phyloP scores from a whole-genome alignment of 1,140 invertebrate species.

The Camponotus pennsylvanicus region DNA sequence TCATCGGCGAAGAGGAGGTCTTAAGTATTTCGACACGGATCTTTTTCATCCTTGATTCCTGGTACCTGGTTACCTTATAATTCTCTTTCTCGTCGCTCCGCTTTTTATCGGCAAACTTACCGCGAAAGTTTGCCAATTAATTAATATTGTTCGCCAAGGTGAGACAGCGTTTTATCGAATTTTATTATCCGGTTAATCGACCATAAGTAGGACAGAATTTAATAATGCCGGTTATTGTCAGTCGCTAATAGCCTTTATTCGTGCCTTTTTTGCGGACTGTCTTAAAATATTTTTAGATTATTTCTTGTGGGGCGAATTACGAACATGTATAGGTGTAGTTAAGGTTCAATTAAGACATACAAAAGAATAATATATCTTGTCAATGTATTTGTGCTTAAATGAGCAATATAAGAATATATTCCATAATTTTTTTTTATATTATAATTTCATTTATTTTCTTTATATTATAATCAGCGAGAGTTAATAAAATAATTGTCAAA shows the following conservation, averaged over 20 bases:
- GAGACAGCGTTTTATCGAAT: conserved; percentile 49
- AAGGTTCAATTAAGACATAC: background rate
- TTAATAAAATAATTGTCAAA: conserved; percentile 8
- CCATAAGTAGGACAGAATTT: conserved; percentile 53
- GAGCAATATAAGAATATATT: too few relatives aligned
- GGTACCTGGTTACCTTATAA: conserved; percentile 6
- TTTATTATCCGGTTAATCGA: conserved; percentile 44
- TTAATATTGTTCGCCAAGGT: conserved; percentile 42
- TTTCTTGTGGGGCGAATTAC: background rate
- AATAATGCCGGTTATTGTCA: conserved; percentile 47
- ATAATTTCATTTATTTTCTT: background rate
- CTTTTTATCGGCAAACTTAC: conserved; percentile 55
- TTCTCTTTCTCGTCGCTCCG: conserved; percentile 31
- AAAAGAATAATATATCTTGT: background rate
- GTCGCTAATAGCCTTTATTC: conserved; percentile 48
- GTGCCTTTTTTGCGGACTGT: conserved; percentile 19
- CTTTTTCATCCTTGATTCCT: conserved; percentile 17
- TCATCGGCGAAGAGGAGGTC: background rate
- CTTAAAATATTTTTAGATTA: conserved; percentile 37
- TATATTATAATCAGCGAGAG: background rate
- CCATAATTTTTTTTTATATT: background rate
- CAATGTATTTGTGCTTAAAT: background rate
- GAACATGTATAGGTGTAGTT: background rate
- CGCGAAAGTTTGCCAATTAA: conserved; percentile 59
- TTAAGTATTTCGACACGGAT: conserved; percentile 45